Evolutionary conservation across 1,140 invertebrate genomes (phyloP), one percentile per base, ranked within the genome.

Genomic region (Calephelis virginiensis): DNA sequence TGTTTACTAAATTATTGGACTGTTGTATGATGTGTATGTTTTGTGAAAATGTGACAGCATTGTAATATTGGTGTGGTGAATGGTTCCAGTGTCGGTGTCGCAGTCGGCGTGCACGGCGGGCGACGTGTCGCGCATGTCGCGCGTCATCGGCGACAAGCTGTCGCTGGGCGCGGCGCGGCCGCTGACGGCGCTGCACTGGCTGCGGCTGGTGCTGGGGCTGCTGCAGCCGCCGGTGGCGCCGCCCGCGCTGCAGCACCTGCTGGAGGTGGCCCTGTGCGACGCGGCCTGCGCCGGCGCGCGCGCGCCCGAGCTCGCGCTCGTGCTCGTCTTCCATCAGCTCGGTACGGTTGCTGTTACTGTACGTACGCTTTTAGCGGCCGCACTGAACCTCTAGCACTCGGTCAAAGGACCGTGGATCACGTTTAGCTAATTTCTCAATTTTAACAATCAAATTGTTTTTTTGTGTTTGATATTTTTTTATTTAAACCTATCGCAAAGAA

Each of bases 81-180:
- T 72, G 11, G 0, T 75, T 77, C 14, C 92, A 80, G 93, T 94
- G 40, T 93, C 93, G 8, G 93, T 94, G 65, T 94, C 93, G 0
- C 93, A 96, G 84, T 95, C 94, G 77, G 95, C 95, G 81, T 96
- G 95, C 86, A 96, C 95, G 49, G 92, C 93, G 49, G 93, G 95
- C 72, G 95, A 96, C 90, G 92, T 96, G 64, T 90, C 92, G 38
- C 94, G 95, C 66, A 96, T 96, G 95, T 94, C 95, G 46, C 93
- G 92, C 47, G 93, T 96, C 50, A 94, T 96, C 73, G 88, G 84
- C 38, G 93, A 94, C 83, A 96, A 96, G 85, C 92, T 96, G 76
- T 94, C 93, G 72, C 92, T 93, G 69, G 92, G 92, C 14, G 90
- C 95, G 87, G 90, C 95, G 73, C 92, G 93, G 43, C 83, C 95